phyloP scores from a whole-genome alignment of 2,113 vertebrate species.

The Thamnaconus septentrionalis region DNA sequence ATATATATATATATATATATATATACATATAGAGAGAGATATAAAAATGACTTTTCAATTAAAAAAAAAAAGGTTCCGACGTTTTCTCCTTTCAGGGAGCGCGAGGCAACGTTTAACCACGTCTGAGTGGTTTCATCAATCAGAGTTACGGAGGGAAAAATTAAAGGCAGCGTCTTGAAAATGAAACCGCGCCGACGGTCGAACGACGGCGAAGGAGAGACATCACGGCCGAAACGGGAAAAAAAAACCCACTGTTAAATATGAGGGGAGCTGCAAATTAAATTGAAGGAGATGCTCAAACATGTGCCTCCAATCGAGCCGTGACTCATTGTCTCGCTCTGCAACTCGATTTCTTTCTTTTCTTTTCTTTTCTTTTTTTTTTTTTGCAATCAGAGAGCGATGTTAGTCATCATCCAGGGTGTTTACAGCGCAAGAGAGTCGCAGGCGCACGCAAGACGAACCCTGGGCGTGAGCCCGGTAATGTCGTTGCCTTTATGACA shows the following conservation, averaged over 20 bases:
- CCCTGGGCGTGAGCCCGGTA: slow-evolving; percentile 43
- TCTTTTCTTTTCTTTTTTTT: not conserved
- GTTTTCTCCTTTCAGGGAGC: slow-evolving; percentile 1
- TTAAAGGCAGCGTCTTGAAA: not conserved
- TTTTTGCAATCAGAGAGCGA: slow-evolving; percentile 16
- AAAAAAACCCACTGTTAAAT: not conserved
- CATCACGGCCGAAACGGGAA: not conserved
- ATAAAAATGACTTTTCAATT: not conserved
- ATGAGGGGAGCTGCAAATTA: not conserved
- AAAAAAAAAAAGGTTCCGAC: not conserved
- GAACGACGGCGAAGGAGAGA: not conserved
- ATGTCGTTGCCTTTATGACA: slow-evolving; percentile 57
- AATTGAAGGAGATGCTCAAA: slow-evolving; percentile 4
- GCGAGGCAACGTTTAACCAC: not conserved
- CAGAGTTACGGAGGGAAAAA: not conserved
- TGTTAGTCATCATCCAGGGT: slow-evolving; percentile 38
- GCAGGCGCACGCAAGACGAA: slow-evolving; percentile 27
- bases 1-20: too few species aligned
- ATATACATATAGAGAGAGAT: too few species aligned
- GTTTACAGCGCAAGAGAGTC: slow-evolving; percentile 29
- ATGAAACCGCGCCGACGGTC: not conserved
- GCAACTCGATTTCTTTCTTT: slow-evolving; percentile 43
- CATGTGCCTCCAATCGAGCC: slow-evolving; percentile 1
- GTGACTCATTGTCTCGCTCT: slow-evolving; percentile 38
- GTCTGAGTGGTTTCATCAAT: not conserved